These are phyloP conservation scores for Contarinia nasturtii DNA, from an alignment of 1,140 invertebrate genomes.

Conservation along the genomic window DNA sequence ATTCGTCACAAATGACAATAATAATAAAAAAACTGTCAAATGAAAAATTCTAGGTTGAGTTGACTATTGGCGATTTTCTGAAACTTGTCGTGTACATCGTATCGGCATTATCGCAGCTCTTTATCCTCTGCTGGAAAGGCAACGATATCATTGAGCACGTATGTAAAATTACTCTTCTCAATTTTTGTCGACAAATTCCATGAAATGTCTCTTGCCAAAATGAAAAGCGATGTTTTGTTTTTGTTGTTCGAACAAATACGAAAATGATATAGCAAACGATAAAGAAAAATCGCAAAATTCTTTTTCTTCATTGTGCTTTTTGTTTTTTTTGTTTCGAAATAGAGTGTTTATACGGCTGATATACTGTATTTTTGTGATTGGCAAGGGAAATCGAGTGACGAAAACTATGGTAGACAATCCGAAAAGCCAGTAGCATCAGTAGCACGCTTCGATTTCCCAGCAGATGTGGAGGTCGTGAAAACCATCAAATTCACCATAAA, in stretches of 20 bases:
- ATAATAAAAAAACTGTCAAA: neutral
- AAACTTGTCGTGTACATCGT: conserved; percentile 19
- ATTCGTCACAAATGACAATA: neutral
- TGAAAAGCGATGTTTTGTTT: neutral
- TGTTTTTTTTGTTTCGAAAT: neutral
- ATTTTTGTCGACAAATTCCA: neutral
- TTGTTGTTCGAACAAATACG: neutral
- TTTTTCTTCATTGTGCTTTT: neutral
- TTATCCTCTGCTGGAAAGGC: conserved; percentile 18
- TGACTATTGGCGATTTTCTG: conserved; percentile 19
- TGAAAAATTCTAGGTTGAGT: conserved; percentile 9
- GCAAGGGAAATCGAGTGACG: conserved; percentile 7
- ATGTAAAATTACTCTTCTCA: conserved; percentile 1
- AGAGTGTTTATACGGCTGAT: conserved; percentile 14
- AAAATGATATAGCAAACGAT: neutral
- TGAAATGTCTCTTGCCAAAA: neutral
- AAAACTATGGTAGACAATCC: neutral
- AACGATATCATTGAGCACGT: conserved; percentile 16
- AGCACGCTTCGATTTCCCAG: conserved; percentile 1
- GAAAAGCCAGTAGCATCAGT: too few species aligned
- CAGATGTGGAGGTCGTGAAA: conserved; percentile 8
- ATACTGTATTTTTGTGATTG: conserved; percentile 16
- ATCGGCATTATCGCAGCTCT: conserved; percentile 16
- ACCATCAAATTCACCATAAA: conserved; percentile 16
- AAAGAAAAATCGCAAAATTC: too few species aligned